These are phyloP conservation scores for Leucophora obtusa DNA, from an alignment of 2,888 invertebrate species.

Conservation along the genomic window DNA sequence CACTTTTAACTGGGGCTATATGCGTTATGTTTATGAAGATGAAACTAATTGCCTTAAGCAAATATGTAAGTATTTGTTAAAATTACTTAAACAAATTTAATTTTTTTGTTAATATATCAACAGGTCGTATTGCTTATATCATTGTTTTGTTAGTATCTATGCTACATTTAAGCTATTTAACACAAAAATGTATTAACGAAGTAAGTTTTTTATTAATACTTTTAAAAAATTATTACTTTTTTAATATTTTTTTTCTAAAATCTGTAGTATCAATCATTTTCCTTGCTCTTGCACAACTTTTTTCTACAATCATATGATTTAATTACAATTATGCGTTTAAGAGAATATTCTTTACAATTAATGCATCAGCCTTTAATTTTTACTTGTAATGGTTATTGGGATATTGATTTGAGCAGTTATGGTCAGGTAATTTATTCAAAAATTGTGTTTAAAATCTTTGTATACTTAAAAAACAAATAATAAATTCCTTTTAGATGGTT, in stretches of 20 bases:
- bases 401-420: conserved; percentile 33
- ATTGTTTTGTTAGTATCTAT: conserved; percentile 12
- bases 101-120: too few species aligned
- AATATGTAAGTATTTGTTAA: conserved; percentile 13
- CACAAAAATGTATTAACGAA: conserved; percentile 37
- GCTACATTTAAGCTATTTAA: conserved; percentile 25
- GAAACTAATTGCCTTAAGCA: neutral
- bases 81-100: too few species aligned
- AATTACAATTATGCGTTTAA: conserved; percentile 16
- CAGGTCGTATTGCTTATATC: conserved; percentile 29
- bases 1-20: conserved; percentile 36
- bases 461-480: too few species aligned
- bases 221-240: neutral
- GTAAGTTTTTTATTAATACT: neutral
- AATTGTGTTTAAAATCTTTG: too few species aligned
- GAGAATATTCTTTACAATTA: conserved; percentile 42
- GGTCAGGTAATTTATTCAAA: conserved; percentile 26
- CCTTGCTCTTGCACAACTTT: conserved; percentile 24
- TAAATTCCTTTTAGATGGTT: conserved; percentile 7
- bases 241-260: neutral
- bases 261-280: conserved; percentile 18
- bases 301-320: conserved; percentile 17
- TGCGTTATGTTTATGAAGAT: conserved; percentile 5
- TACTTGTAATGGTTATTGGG: conserved; percentile 45
- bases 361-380: conserved; percentile 36